phyloP scores from a whole-genome alignment of 2,888 invertebrate genomes.

The Dicranocentrus wangi region DNA sequence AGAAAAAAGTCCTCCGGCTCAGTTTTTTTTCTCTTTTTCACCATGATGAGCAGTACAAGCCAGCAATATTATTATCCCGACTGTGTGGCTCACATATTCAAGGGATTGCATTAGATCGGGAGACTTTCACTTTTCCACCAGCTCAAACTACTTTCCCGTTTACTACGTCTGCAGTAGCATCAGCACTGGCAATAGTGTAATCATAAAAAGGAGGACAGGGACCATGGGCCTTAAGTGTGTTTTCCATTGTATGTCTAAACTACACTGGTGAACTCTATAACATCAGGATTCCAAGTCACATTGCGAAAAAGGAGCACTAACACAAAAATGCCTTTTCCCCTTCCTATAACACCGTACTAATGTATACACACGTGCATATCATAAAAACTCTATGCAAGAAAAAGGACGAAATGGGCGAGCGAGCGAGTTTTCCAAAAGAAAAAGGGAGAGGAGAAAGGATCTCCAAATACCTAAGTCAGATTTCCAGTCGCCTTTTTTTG shows the following conservation, averaged over 20 bases:
- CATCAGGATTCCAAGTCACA: conserved; percentile 14
- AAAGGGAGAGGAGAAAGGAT: background rate
- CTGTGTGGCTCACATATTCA: conserved; percentile 5
- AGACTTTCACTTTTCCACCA: conserved; percentile 6
- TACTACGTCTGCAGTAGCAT: background rate
- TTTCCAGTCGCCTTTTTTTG: conserved; percentile 3
- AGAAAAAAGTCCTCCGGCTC: conserved; percentile 35
- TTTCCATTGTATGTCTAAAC: conserved; percentile 5
- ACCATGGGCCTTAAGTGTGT: conserved; percentile 24
- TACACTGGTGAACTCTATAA: conserved; percentile 12
- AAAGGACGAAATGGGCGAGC: background rate
- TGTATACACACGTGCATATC: conserved; percentile 9
- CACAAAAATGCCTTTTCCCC: conserved; percentile 5
- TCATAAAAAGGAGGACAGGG: conserved; percentile 29
- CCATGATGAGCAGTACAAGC: conserved; percentile 20
- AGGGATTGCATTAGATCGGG: background rate
- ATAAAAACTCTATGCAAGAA: conserved; percentile 1
- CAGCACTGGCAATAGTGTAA: conserved; percentile 16
- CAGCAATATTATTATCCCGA: conserved; percentile 26
- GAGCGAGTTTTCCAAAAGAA: background rate
- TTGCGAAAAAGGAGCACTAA: background rate
- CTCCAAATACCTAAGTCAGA: background rate
- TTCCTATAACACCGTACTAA: background rate
- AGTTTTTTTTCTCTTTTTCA: conserved; percentile 23
- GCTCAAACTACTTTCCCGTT: background rate